These are phyloP conservation scores for Tricholauxania praeusta DNA, from an alignment of 2,888 invertebrate species.

Conservation along the genomic window DNA sequence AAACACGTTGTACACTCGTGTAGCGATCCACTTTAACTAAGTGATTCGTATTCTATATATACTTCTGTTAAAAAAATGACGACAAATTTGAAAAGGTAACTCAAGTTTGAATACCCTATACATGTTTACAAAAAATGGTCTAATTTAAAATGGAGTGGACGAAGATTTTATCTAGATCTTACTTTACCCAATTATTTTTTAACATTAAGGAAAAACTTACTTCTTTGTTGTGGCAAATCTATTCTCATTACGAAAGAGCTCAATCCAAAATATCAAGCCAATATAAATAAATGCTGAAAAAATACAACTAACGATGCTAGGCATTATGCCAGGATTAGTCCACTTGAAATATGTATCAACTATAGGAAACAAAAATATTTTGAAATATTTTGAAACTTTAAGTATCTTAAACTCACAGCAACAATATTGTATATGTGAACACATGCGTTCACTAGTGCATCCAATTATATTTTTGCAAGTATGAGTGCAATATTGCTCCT, in stretches of 20 bases:
- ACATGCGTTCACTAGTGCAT: conserved; percentile 50
- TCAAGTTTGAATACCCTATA: no score
- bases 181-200: conserved; percentile 44
- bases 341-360: conserved; percentile 54
- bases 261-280: conserved; percentile 52
- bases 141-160: no score
- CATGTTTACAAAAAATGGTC: no score
- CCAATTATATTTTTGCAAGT: conserved; percentile 43
- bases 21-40: no score
- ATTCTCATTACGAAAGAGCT: conserved; percentile 53
- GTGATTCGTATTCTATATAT: no score
- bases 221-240: conserved; percentile 38
- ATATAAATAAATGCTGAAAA: conserved; percentile 37
- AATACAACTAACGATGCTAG: conserved; percentile 48
- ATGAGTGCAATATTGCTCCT: conserved; percentile 46
- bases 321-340: conserved; percentile 52
- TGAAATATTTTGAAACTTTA: no score
- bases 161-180: no score
- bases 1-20: no score
- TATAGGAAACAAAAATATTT: conserved; percentile 30
- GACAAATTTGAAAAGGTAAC: no score
- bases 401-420: conserved; percentile 47
- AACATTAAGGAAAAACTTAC: background rate
- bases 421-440: conserved; percentile 52
- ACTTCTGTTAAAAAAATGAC: no score